A percentile compares a stretch with the other conserved stretches of the same genome.
phyloP scores from a whole-genome alignment of 2,888 invertebrate species.

The Aspidiotus destructor region DNA sequence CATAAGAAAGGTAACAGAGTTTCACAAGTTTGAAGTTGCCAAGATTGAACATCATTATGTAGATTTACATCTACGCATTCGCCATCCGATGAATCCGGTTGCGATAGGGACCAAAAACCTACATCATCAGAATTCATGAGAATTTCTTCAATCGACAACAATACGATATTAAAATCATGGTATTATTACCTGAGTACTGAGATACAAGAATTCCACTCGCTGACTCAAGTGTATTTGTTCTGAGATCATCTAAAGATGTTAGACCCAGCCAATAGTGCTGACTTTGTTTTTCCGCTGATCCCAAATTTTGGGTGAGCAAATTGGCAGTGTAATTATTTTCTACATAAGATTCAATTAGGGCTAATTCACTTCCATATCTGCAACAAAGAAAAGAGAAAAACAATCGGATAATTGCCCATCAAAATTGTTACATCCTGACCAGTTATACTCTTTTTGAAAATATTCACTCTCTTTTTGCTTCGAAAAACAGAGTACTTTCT shows the following conservation, averaged over 20 bases:
- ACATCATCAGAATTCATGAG: conserved; percentile 35
- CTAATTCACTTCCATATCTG: conserved; percentile 91
- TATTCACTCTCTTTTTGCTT: neutral
- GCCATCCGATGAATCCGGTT: conserved; percentile 77
- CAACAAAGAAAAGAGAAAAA: conserved; percentile 38
- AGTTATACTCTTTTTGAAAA: no score
- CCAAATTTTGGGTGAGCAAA: conserved; percentile 54
- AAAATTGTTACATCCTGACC: no score
- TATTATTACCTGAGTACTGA: conserved; percentile 67
- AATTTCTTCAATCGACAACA: no score
- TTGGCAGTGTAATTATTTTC: conserved; percentile 85
- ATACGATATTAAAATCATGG: no score
- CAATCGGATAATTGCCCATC: neutral
- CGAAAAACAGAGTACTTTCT: neutral
- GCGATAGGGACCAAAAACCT: conserved; percentile 83
- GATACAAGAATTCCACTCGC: conserved; percentile 82
- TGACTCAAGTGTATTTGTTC: conserved; percentile 89
- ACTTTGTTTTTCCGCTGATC: conserved; percentile 46
- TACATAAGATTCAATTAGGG: conserved; percentile 77
- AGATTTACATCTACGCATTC: conserved; percentile 78
- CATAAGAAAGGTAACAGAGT: conserved; percentile 90
- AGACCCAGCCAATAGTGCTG: conserved; percentile 80
- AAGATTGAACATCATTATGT: conserved; percentile 68
- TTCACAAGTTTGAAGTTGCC: conserved; percentile 92
- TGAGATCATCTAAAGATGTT: conserved; percentile 78